Evolutionary conservation across 2,888 invertebrate genomes (phyloP), one percentile per base, ranked within the genome.

Genomic region (Chrysopilus asiliformis): DNA sequence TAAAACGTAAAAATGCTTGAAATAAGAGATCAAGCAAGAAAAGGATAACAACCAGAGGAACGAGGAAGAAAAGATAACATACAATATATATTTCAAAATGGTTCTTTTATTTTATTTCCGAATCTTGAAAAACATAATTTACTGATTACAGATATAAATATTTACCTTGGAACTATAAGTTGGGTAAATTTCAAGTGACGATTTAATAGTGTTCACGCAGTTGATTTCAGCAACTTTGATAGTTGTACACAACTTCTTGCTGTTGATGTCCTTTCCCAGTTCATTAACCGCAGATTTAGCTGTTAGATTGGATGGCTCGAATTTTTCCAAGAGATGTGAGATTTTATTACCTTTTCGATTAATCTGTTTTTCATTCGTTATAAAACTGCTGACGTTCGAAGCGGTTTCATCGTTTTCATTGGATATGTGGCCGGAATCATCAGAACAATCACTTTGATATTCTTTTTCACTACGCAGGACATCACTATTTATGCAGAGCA

Each of bases 341-440:
- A 61, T 55, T 49, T 60, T 58, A 12, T 28, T 39, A 8, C 36
- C 29, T 34, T 36, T 36, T 19, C 16, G 13, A 26, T 25, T 4
- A 17, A 5, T 35, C 10, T 16, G 26, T 32, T 40, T 29, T 31
- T 16, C 9, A 22, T 20, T 6, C 18, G 31, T 6, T 17, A 19
- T 9, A 15, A 19, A 31, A 29, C 10, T 22, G 10, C 22, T 10
- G 22, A 22, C 10, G 10, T 7, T 22, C 7, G 22, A 22, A 22
- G 22, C 10, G 22, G 22, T 22, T 10, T 53, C 49, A 42, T 76
- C 74, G 50, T 73, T 72, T 56, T 79, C 80, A 53, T 79, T 81
- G 33, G 82, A 82, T 47, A 81, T 82, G 60, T 83, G 81, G 41
- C 83, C 83, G 38, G 82, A 82, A 64, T 83, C 83, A 50, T 83